Evolutionary conservation across 2,888 invertebrate species (phyloP), one percentile per base, ranked within the genome.

Genomic region (Patella caerulea): DNA sequence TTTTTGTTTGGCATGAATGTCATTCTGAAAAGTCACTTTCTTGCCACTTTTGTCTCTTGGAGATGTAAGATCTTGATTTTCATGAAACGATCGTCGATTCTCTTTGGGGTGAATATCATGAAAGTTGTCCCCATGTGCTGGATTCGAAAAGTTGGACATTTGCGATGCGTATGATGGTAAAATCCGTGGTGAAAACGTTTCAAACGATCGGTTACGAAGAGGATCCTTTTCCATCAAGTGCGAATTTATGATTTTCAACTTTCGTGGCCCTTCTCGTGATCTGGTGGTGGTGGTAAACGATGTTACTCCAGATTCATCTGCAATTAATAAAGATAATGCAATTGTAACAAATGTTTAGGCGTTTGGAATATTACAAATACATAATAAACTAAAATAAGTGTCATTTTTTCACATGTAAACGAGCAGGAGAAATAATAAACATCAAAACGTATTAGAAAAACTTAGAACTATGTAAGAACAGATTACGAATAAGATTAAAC

Each of bases 101-200:
- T 65, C 19, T 65, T 65, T 19, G 2, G 14, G 2, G 24, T 65
- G 24, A 3, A 24, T 24, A 24, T 24, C 19, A 3, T 9, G 14
- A 9, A 9, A 45, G 5, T 65, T 24, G 65, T 65, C 65, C 14
- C 19, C 14, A 11, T 9, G 65, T 24, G 65, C 19, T 12, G 65
- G 65, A 65, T 24, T 65, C 2, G 65, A 24, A 14, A 24, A 65
- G 24, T 24, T 24, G 24, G 65, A 24, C 65, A 24, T 24, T 24
- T 65, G 65, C 19, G 65, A 65, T 19, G 65, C 65, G 24, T 65
- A 65, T 65, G 65, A 65, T 65, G 65, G 65, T 65, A 65, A 65
- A 65, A 65, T 65, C 19, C 65, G 65, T 2, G 65, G 65, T 2
- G 65, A 65, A 65, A 65, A 65, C 24, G 65, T 65, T 24, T 65